These are phyloP conservation scores for Fukomys damarensis DNA, from an alignment of 2,113 vertebrate genomes.

Conservation along the genomic window DNA sequence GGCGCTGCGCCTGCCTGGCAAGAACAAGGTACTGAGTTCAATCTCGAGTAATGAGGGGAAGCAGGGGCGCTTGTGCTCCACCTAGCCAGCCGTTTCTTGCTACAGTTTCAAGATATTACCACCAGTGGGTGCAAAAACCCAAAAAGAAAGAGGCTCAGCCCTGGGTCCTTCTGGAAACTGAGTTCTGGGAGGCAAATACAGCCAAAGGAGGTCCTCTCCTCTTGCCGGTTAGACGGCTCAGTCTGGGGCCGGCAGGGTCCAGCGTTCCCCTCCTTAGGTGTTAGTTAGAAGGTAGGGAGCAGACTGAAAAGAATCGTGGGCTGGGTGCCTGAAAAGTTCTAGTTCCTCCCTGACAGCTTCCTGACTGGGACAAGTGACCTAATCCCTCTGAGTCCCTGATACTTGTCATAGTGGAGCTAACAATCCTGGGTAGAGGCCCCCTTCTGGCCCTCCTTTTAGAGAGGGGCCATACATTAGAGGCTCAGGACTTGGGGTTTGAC, in stretches of 20 bases:
- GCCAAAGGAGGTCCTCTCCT: not conserved
- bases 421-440: not conserved
- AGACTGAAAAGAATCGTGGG: not conserved
- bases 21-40: too few relatives aligned
- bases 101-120: constrained; percentile 29
- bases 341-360: not conserved
- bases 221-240: not conserved
- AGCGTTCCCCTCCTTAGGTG: not conserved
- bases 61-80: not conserved
- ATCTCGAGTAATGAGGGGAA: too few relatives aligned
- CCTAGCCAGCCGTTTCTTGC: not conserved
- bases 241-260: too few relatives aligned
- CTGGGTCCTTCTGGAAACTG: not conserved
- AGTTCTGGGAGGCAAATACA: not conserved
- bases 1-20: too few relatives aligned
- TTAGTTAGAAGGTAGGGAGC: not conserved
- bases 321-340: not conserved
- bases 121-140: constrained; percentile 47
- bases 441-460: not conserved
- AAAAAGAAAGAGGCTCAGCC: not conserved
- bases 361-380: not conserved
- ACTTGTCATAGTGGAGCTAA: not conserved
- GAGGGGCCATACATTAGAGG: not conserved
- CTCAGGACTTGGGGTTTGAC: not conserved
- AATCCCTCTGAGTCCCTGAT: not conserved